phyloP scores from a whole-genome alignment of 2,888 invertebrate species.

The Acleris emargana region DNA sequence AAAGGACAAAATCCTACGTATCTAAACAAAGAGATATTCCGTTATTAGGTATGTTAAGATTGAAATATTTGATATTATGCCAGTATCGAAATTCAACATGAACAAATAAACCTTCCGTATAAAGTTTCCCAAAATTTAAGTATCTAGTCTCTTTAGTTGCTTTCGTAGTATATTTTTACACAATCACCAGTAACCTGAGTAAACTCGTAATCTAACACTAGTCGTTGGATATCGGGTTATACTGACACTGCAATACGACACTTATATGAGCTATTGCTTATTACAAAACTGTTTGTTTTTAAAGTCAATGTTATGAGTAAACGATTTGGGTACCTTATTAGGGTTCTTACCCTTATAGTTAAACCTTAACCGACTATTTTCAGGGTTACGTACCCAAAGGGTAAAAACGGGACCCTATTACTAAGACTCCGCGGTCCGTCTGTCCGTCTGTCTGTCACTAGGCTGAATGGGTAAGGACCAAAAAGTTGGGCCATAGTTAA shows the following conservation, averaged over 20 bases:
- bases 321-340: too few species aligned
- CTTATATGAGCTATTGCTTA: constrained; percentile 12
- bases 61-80: background rate
- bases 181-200: constrained; percentile 20
- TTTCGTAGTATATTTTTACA: constrained; percentile 12
- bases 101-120: too few species aligned
- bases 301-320: background rate
- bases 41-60: background rate
- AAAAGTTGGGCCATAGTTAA: too few species aligned
- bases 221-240: constrained; percentile 29
- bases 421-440: too few species aligned
- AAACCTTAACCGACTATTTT: too few species aligned
- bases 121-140: too few species aligned
- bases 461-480: too few species aligned
- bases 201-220: constrained; percentile 29
- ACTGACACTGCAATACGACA: constrained; percentile 32
- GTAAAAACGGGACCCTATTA: too few species aligned
- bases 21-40: background rate
- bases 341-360: too few species aligned
- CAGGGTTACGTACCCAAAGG: too few species aligned
- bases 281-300: constrained; percentile 25
- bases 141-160: background rate
- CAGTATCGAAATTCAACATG: background rate
- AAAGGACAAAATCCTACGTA: background rate
- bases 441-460: too few species aligned